A percentile compares a stretch with the other conserved stretches of the same genome.
phyloP scores from a whole-genome alignment of 2,888 invertebrate species.

The Ferrisia virgata region DNA sequence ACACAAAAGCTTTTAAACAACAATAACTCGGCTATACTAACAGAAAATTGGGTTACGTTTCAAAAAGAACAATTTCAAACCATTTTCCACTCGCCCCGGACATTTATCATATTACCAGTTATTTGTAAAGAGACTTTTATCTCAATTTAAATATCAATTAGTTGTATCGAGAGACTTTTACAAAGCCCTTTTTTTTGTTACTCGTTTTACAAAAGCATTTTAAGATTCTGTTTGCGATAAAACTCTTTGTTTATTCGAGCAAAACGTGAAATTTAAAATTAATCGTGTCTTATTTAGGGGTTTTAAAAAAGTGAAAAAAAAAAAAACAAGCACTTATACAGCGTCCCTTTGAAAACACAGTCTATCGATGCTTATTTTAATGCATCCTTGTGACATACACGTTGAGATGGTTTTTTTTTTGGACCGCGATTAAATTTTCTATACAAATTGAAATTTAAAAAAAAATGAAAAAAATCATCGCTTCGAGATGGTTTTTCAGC shows the following conservation, averaged over 20 bases:
- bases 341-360: background rate
- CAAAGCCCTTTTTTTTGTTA: background rate
- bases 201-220: constrained; percentile 22
- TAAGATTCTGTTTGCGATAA: constrained; percentile 9
- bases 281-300: constrained; percentile 18
- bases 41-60: background rate
- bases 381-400: background rate
- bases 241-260: constrained; percentile 29
- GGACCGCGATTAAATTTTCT: background rate
- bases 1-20: constrained; percentile 18
- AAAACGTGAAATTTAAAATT: constrained; percentile 32
- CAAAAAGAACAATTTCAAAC: constrained; percentile 18
- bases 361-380: background rate
- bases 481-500: too few species aligned
- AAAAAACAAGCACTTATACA: background rate
- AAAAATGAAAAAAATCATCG: too few species aligned
- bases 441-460: background rate
- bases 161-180: constrained; percentile 20
- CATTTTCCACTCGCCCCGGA: constrained; percentile 13
- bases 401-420: background rate
- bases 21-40: background rate
- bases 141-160: constrained; percentile 32
- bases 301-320: background rate
- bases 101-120: constrained; percentile 26
- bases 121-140: constrained; percentile 22